Evolutionary conservation across 2,888 invertebrate genomes (phyloP).

Genomic region (Platynereis dumerilii): DNA sequence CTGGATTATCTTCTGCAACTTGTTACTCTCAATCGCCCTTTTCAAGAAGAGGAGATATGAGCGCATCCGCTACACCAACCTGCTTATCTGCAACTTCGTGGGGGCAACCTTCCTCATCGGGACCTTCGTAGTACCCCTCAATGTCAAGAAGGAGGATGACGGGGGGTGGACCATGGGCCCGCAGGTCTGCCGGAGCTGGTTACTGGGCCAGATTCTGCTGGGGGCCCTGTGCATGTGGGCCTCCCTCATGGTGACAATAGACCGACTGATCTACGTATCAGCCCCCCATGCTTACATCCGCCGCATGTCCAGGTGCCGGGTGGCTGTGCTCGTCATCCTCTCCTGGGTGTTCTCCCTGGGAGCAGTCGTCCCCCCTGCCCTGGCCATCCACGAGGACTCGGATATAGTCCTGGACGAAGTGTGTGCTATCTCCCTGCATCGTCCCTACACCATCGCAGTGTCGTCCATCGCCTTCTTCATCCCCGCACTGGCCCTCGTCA

Average conservation of each 20-base stretch:
- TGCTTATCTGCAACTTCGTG: conserved; percentile 26
- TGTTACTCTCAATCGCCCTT: conserved; percentile 14
- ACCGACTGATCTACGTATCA: conserved; percentile 28
- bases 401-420: conserved; percentile 25
- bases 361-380: conserved; percentile 18
- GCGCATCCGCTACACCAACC: conserved; percentile 9
- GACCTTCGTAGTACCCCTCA: conserved; percentile 28
- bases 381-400: conserved; percentile 17
- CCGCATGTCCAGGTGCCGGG: conserved; percentile 13
- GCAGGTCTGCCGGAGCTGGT: conserved; percentile 27
- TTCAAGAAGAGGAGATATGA: conserved; percentile 3
- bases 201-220: conserved; percentile 25
- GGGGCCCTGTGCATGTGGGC: conserved; percentile 27
- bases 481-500: conserved; percentile 9
- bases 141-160: conserved; percentile 25
- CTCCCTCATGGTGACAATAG: conserved; percentile 25
- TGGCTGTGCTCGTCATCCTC: conserved; percentile 6
- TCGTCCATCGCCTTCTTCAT: conserved; percentile 18
- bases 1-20: conserved; percentile 28
- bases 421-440: conserved; percentile 20
- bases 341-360: conserved; percentile 14
- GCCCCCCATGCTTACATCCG: conserved; percentile 15
- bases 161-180: conserved; percentile 28
- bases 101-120: conserved; percentile 24
- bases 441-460: conserved; percentile 21